phyloP scores from a whole-genome alignment of 2,888 invertebrate species.

The Diadegma fenestrale region DNA sequence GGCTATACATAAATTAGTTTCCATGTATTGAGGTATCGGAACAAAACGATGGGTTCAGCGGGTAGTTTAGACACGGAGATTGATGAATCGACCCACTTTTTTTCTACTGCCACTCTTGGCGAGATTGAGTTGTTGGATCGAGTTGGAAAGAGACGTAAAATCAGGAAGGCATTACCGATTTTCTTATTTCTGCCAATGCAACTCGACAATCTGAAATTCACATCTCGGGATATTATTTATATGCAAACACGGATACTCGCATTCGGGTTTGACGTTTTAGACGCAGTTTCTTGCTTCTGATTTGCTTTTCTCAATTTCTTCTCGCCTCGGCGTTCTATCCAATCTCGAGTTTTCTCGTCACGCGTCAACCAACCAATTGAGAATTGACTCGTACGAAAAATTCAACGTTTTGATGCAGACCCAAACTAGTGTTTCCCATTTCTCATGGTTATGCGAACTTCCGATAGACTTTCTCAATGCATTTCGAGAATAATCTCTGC shows the following conservation, averaged over 20 bases:
- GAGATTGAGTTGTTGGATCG: conserved; percentile 55
- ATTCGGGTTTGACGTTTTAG: conserved; percentile 46
- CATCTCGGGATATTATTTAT: conserved; percentile 79
- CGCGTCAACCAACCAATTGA: conserved; percentile 52
- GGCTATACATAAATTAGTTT: conserved; percentile 65
- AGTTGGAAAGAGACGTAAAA: conserved; percentile 56
- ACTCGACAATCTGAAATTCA: conserved; percentile 74
- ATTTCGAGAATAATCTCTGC: not conserved
- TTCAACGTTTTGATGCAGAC: conserved; percentile 73
- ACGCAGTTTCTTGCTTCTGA: conserved; percentile 50
- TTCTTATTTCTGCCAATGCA: conserved; percentile 50
- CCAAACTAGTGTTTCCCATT: conserved; percentile 49
- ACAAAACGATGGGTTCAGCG: conserved; percentile 38
- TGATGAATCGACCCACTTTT: conserved; percentile 49
- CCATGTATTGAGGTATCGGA: conserved; percentile 57
- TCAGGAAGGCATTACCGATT: conserved; percentile 19
- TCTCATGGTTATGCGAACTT: conserved; percentile 10
- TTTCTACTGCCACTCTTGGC: conserved; percentile 22
- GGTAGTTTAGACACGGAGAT: conserved; percentile 53
- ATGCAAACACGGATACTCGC: conserved; percentile 73
- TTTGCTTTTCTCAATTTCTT: conserved; percentile 43
- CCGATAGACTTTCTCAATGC: not conserved
- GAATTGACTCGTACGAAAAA: conserved; percentile 69
- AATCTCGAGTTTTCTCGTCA: conserved; percentile 39
- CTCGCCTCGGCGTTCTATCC: conserved; percentile 9